A percentile compares a stretch with the other conserved stretches of the same genome.
These are phyloP conservation scores for Macroglossus sobrinus DNA, from an alignment of 2,113 vertebrate species.

Conservation along the genomic window DNA sequence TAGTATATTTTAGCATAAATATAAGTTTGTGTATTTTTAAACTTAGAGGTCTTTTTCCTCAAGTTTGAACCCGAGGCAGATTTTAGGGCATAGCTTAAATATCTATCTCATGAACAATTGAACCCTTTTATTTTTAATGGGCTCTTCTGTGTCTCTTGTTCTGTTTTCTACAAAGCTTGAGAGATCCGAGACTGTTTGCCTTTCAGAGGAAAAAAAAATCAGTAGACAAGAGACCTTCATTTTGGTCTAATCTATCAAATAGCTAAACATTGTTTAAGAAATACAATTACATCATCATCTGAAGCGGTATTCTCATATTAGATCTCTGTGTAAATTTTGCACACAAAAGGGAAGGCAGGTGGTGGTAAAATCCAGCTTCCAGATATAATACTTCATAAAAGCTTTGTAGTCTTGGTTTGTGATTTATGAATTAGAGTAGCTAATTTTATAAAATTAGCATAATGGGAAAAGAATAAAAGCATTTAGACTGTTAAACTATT, in stretches of 20 bases:
- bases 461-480: conserved; percentile 60
- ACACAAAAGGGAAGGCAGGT: conserved; percentile 55
- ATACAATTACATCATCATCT: conserved; percentile 13
- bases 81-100: conserved; percentile 15
- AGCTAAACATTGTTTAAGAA: conserved; percentile 40
- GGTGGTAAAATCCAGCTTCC: conserved; percentile 49
- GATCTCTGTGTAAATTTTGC: conserved; percentile 50
- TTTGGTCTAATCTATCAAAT: conserved; percentile 40
- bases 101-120: not conserved
- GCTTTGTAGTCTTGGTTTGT: conserved; percentile 58
- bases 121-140: not conserved
- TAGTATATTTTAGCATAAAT: not conserved
- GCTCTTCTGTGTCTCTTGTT: not conserved
- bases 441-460: conserved; percentile 71
- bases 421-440: conserved; percentile 70
- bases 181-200: conserved; percentile 8
- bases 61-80: not conserved
- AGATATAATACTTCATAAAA: conserved; percentile 60
- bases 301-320: conserved; percentile 23
- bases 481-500: conserved; percentile 63
- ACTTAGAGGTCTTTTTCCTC: not conserved
- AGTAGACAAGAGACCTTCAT: conserved; percentile 4
- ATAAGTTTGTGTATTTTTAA: conserved; percentile 34
- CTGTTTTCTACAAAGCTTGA: conserved; percentile 37
- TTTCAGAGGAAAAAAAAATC: conserved; percentile 7